A percentile compares a stretch with the other conserved stretches of the same genome.
Conservation (phyloP, 2,888 invertebrate genomes). For the Spilarctia lutea region DNA sequence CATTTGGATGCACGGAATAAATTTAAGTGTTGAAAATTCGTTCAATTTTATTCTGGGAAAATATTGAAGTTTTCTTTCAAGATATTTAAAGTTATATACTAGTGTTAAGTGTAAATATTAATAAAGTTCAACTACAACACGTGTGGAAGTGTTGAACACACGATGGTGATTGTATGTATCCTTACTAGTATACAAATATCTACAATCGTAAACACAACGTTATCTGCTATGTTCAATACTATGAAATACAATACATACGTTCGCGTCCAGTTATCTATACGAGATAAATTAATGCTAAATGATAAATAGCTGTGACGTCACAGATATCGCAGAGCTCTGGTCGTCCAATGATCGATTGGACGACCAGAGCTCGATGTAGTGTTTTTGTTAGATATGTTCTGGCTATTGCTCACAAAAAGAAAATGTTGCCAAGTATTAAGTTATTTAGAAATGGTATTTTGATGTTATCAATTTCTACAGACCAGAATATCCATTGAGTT, state of each 20-base stretch:
- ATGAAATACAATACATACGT: slow-evolving; percentile 13
- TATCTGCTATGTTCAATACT: background rate
- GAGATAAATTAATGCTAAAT: slow-evolving; percentile 18
- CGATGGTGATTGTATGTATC: background rate
- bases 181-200: background rate
- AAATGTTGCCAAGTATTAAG: background rate
- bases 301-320: slow-evolving; percentile 22
- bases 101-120: background rate
- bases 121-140: background rate
- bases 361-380: background rate
- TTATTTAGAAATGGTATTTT: background rate
- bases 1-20: background rate
- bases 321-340: slow-evolving; percentile 1
- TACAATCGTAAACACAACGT: background rate
- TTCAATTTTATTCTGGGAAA: background rate
- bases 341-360: slow-evolving; percentile 20
- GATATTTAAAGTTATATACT: background rate
- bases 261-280: slow-evolving; percentile 21
- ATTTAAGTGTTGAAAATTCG: background rate
- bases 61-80: background rate
- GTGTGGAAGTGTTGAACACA: background rate
- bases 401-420: background rate
- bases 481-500: too few relatives aligned
- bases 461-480: background rate
- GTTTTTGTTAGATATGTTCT: background rate